Conservation (phyloP, 2,113 vertebrate species). For the Haliaeetus leucogaster region DNA sequence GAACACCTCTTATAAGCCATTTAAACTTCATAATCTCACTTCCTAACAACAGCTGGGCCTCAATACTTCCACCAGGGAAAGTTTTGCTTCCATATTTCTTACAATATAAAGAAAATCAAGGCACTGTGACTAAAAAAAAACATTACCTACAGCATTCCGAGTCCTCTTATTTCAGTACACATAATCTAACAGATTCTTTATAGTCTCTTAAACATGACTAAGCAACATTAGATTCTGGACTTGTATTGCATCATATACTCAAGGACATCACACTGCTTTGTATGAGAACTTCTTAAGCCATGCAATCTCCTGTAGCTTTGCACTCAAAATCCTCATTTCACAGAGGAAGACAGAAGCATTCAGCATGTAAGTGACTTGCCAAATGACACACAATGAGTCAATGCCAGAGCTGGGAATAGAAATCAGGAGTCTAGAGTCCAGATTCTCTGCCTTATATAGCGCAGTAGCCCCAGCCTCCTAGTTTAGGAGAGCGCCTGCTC, state of each 20-base stretch:
- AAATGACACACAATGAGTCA: slow-evolving; percentile 25
- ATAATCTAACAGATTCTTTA: not conserved
- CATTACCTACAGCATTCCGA: not conserved
- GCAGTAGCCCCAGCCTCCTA: not conserved
- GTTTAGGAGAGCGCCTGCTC: not conserved
- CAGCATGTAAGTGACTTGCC: not conserved
- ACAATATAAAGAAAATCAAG: not conserved
- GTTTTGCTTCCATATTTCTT: not conserved
- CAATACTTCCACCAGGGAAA: not conserved
- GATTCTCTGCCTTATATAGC: slow-evolving; percentile 18
- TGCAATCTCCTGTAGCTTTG: slow-evolving; percentile 3
- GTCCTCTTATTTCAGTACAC: not conserved
- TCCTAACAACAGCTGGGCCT: not conserved
- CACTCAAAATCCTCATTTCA: slow-evolving; percentile 15
- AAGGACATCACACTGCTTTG: not conserved
- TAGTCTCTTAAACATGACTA: not conserved
- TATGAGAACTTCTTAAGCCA: not conserved
- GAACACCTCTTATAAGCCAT: not conserved
- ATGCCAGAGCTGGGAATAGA: slow-evolving; percentile 30
- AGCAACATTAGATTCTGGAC: not conserved
- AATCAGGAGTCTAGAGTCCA: not conserved
- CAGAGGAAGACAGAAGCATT: slow-evolving; percentile 19
- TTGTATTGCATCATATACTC: not conserved
- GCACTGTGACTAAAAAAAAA: not conserved
- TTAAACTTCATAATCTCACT: not conserved